Base-by-base conservation (phyloP, 2,888 invertebrate genomes). In the Dascillus cervinus region DNA sequence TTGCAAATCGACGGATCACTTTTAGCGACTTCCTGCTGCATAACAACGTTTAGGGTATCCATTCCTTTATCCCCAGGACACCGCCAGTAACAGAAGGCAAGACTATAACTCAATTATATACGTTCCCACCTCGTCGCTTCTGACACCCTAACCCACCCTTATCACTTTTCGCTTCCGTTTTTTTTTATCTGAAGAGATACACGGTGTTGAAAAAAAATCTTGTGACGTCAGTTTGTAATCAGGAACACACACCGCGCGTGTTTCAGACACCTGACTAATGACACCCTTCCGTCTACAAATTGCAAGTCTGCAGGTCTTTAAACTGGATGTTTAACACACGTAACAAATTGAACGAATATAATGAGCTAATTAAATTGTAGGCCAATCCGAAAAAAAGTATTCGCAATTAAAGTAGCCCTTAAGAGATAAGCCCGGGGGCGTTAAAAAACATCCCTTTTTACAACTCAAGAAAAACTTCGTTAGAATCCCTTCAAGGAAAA, bases 221-320 rank as follows among this genome's bases (percentile, higher is more conserved):
- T n/a, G n/a, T n/a, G n/a, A n/a, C n/a, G n/a, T n/a, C n/a, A n/a
- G n/a, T n/a, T n/a, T n/a, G n/a, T n/a, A n/a, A n/a, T n/a, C n/a
- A n/a, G n/a, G n/a, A n/a, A n/a, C n/a, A n/a, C n/a, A n/a, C n/a
- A n/a, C n/a, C n/a, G 57, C 63, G 60, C 60, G 60, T 64, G 64
- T 59, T 52, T 50, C 47, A 58, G 64, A 64, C 63, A 63, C 60
- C 56, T 56, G 58, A 64, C 64, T 65, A 65, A 64, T 64, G 64
- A 63, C 60, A 54, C 54, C 59, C 57, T 61, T 61, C 60, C 61
- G 56, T 52, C 53, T 55, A 56, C 56, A 60, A 62, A 62, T 61
- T 59, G 59, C 38, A 30, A 39, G 30, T 27, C 34, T 39, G 34
- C 34, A 39, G 31, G 33, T 32, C 38, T 39, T 39, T 34, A n/a